Evolutionary conservation across 2,888 invertebrate species (phyloP), one percentile per base, ranked within the genome.

Genomic region (Cinara cedri): DNA sequence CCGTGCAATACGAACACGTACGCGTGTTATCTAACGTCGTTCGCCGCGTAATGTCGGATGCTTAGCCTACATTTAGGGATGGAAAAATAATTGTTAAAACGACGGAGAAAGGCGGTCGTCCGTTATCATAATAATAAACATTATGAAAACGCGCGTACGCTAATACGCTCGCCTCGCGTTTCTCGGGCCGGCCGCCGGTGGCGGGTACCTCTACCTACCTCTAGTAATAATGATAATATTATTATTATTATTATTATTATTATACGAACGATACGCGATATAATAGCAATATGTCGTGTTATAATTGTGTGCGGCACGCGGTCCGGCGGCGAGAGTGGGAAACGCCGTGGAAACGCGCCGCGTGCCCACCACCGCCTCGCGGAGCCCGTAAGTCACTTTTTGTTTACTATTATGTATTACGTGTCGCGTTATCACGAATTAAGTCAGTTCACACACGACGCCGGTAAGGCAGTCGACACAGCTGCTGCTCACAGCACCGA

Each of bases 321-420:
- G n/a, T n/a, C n/a, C n/a, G n/a, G n/a, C n/a, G 16, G 34, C 34
- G 78, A 78, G 68, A 78, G 78, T 78, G 78, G 78, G 78, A 70
- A 44, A 76, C 49, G 13, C 57, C 76, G 8, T 76, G 68, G 68
- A 60, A 68, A 76, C 46, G 68, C 26, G 57, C 34, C 76, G 68
- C 46, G 68, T 46, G 57, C 34, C 76, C 76, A 76, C 78, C 78
- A 70, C 78, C 78, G 62, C 78, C 70, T 78, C 78, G 60, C 78
- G 21, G n/a, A n/a, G n/a, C 49, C 60, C 21, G 19, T 70, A 51
- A 78, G 49, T 78, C n/a, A 60, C 70, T 19, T 78, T 78, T 68
- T 76, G 66, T 76, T 68, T 76, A 76, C 76, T 78, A 78, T 78
- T 68, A 78, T 78, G 68, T 78, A 78, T 70, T 70, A 70, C 70